phyloP scores from a whole-genome alignment of 2,888 invertebrate genomes.

The Coronaproctus castanopsis region DNA sequence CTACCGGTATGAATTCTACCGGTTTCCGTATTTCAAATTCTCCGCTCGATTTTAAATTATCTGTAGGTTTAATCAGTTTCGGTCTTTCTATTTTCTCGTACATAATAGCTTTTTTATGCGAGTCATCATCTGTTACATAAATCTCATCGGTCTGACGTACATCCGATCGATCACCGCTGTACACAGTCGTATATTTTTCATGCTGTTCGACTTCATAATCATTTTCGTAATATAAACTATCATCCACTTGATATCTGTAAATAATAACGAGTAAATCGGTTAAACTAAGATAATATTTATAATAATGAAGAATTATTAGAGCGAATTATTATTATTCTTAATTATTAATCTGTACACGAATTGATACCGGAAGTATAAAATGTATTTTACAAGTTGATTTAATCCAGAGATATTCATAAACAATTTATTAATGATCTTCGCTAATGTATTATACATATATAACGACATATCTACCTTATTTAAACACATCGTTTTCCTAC shows the following conservation, averaged over 20 bases:
- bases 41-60: constrained; percentile 32
- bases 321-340: no score
- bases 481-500: no score
- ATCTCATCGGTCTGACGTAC: constrained; percentile 23
- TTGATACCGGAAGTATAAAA: no score
- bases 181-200: constrained; percentile 29
- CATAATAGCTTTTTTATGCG: constrained; percentile 31
- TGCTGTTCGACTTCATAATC: constrained; percentile 34
- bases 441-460: no score
- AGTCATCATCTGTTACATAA: constrained; percentile 24
- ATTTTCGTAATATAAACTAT: constrained; percentile 50
- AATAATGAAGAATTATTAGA: no score
- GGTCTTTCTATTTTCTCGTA: constrained; percentile 22
- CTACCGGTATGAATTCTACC: constrained; percentile 28
- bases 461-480: no score
- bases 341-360: no score
- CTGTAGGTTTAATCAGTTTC: constrained; percentile 30
- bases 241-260: constrained; percentile 28
- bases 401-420: no score
- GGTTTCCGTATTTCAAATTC: constrained; percentile 26
- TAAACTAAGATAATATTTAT: no score
- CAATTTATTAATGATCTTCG: no score
- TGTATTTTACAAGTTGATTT: no score
- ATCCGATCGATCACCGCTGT: constrained; percentile 27
- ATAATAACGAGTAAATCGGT: no score